Base-by-base conservation (phyloP, 2,113 vertebrate species). In the Pangasianodon hypophthalmus region DNA sequence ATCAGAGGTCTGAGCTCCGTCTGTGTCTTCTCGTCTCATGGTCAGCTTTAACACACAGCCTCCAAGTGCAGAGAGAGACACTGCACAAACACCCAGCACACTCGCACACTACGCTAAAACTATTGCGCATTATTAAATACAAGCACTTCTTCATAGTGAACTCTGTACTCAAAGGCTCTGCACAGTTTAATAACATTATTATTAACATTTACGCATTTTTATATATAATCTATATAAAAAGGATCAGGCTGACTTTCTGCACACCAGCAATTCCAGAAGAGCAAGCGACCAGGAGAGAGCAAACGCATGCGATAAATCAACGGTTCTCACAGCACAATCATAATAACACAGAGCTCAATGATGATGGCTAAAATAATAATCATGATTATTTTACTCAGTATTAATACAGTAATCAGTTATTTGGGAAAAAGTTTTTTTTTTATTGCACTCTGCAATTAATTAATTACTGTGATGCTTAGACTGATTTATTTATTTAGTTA, bases 31-130 rank as follows among this genome's bases (percentile, higher is more conserved):
- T 95, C 95, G 91, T 92, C 89, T 94, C 93, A 84, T 2, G 83
- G 94, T 92, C 90, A 96, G 13, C 94, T 96, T 94, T 95, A 93
- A 94, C 95, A 96, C 91, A 89, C 86, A 87, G 92, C 89, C 92
- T 89, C 93, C 91, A 94, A 92, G 88, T 64, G 73, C 91, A 88
- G 58, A 89, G 88, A 89, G 88, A 86, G 21, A 50, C 90, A 82
- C 48, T 75, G 73, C 11, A 16, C 26, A 86, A 71, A 77, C 71
- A 64, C 77, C 6, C 89, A 56, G 52, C 46, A 88, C 50, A 69
- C 82, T 87, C 37, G 32, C 86, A 48, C 24, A 11, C 19, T 13
- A 10, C 0, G 1, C 6, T 10, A 75, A 89, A 29, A 56, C 84
- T 83, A 32, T 8, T n/a, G 62, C 50, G 69, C 52, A 86, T 50